Evolutionary conservation across 2,888 invertebrate genomes (phyloP), one percentile per base, ranked within the genome.

Genomic region (Oscheius onirici): DNA sequence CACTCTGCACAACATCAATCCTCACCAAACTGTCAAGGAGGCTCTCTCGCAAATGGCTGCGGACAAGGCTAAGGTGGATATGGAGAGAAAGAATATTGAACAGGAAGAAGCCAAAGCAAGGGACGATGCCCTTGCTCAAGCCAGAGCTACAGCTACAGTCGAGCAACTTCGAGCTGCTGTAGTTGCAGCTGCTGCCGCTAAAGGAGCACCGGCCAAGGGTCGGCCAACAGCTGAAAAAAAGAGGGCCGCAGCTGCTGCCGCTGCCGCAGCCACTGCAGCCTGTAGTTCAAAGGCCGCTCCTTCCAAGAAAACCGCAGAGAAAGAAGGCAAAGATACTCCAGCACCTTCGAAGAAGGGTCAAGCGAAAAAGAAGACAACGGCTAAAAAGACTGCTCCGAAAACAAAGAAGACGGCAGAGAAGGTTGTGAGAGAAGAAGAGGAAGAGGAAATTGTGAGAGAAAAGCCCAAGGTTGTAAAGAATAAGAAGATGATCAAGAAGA

Each of bases 11-110:
- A n/a, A 58, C 17, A 13, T 40, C n/a, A 58, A 58, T 41, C 58
- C 58, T 41, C 8, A 58, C 11, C 58, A 58, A 20, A 58, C 58
- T 40, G 58, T 58, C 2, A 58, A 58, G 40, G 58, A 58, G 24
- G 58, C 40, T 34, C 58, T 58, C 6, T 40, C 41, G 58, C 40
- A 58, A 40, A 13, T 17, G n/a, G 58, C 58, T 13, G 55, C 55
- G 2, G 34, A 34, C 34, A 51, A 22, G 51, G 22, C 22, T 11
- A 51, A 22, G 20, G 22, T 22, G 22, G 22, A 15, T 20, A n/a
- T 22, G 20, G 22, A 51, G 51, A 51, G 22, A 20, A 51, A 51
- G 51, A 20, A 1, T 3, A 20, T 11, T 2, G 51, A 51, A 20
- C 11, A 11, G 11, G 51, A n/a, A 51, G 51, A 24, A 51, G 51